These are phyloP conservation scores for Melanotaenia maccullochi DNA, from an alignment of 2,797 vertebrate genomes.

Conservation along the genomic window DNA sequence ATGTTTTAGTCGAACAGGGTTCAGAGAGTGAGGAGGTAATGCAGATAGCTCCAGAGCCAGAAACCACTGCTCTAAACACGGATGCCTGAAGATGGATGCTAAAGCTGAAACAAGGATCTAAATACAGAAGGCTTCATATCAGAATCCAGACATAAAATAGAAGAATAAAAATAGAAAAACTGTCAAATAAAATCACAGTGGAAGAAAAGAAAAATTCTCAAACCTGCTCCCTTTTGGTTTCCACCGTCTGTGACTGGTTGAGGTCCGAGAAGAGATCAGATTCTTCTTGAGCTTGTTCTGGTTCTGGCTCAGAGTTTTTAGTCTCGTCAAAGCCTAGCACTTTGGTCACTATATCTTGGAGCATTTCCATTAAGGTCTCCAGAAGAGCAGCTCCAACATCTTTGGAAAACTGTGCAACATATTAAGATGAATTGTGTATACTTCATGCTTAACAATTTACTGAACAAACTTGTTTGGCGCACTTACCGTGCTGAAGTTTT, in stretches of 20 bases:
- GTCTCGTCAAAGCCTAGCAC: constrained; percentile 68
- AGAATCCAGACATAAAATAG: neutral
- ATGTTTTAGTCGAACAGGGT: constrained; percentile 84
- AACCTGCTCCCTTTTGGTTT: constrained; percentile 85
- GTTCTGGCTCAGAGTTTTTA: constrained; percentile 42
- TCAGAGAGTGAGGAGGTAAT: constrained; percentile 86
- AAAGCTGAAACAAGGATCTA: constrained; percentile 82
- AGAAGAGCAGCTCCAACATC: constrained; percentile 65
- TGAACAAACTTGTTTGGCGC: neutral
- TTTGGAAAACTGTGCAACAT: constrained; percentile 72
- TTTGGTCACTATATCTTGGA: constrained; percentile 79
- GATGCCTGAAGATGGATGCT: constrained; percentile 86
- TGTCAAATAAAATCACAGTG: neutral
- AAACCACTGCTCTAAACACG: constrained; percentile 91
- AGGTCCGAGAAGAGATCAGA: constrained; percentile 85
- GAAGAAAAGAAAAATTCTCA: neutral
- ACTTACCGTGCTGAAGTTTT: constrained; percentile 86
- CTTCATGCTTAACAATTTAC: neutral
- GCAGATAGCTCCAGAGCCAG: constrained; percentile 86
- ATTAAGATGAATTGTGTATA: neutral
- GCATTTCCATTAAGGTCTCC: constrained; percentile 79
- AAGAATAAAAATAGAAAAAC: neutral
- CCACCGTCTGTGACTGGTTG: constrained; percentile 57
- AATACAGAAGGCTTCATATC: constrained; percentile 21
- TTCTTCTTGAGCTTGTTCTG: constrained; percentile 54